A percentile compares a stretch with the other conserved stretches of the same genome.
Conservation (phyloP, 2,888 invertebrate species). For the Xestia sexstrigata region DNA sequence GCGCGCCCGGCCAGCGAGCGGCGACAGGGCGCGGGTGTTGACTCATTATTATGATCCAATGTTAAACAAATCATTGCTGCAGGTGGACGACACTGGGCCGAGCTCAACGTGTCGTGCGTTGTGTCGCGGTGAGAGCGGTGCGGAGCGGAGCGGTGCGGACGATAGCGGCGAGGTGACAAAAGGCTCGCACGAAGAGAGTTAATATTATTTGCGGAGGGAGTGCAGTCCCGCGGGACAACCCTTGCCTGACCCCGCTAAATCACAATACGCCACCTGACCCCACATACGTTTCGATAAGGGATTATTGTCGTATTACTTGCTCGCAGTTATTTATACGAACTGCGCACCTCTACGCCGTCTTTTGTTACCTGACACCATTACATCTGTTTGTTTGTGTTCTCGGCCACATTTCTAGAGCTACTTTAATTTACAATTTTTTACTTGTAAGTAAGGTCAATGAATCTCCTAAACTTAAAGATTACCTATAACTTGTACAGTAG, state of each 20-base stretch:
- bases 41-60: constrained; percentile 27
- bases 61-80: constrained; percentile 30
- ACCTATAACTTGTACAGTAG: background rate
- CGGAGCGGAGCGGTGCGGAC: constrained; percentile 22
- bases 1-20: constrained; percentile 42
- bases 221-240: constrained; percentile 62
- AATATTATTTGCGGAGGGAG: constrained; percentile 80
- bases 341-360: constrained; percentile 20
- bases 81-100: background rate
- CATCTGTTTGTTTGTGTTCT: constrained; percentile 14
- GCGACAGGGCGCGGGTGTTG: constrained; percentile 27
- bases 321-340: constrained; percentile 62
- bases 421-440: background rate
- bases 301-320: constrained; percentile 76
- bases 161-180: constrained; percentile 75
- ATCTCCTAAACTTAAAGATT: constrained; percentile 7
- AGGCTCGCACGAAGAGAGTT: constrained; percentile 79
- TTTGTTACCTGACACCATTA: constrained; percentile 11
- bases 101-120: background rate
- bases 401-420: background rate
- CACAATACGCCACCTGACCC: constrained; percentile 76
- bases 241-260: constrained; percentile 70
- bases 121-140: background rate
- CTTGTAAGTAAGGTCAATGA: constrained; percentile 3
- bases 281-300: constrained; percentile 71